These are phyloP conservation scores for Mesorhabditis spiculigera DNA, from an alignment of 2,888 invertebrate species.

Conservation along the genomic window DNA sequence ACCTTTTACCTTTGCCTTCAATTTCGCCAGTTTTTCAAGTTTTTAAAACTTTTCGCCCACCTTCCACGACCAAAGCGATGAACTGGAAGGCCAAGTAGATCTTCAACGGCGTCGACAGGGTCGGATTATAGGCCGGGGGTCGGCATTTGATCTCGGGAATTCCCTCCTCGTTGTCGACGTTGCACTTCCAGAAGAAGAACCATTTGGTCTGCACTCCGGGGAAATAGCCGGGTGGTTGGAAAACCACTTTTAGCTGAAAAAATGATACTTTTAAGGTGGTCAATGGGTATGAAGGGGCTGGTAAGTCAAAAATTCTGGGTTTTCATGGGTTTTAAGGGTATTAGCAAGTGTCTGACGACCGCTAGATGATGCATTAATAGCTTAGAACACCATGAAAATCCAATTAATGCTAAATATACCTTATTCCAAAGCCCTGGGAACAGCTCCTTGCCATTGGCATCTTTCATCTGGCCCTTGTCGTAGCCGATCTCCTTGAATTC, in stretches of 20 bases:
- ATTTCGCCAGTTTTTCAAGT: too few species aligned
- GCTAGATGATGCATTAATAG: too few species aligned
- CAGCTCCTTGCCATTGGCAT: conserved; percentile 59
- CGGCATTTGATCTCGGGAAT: conserved; percentile 67
- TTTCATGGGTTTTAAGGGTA: too few species aligned
- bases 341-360: too few species aligned
- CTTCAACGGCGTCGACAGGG: conserved; percentile 40
- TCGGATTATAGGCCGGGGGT: conserved; percentile 29
- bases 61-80: conserved; percentile 26
- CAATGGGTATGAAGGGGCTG: not conserved
- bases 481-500: conserved; percentile 70
- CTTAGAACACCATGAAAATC: too few species aligned
- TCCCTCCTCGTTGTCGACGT: conserved; percentile 74
- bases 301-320: too few species aligned
- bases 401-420: conserved; percentile 8
- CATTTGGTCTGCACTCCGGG: conserved; percentile 66
- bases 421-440: conserved; percentile 62
- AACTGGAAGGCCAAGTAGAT: conserved; percentile 45
- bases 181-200: conserved; percentile 62
- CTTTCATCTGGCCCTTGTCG: conserved; percentile 67
- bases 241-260: conserved; percentile 67
- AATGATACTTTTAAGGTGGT: not conserved
- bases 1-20: too few species aligned
- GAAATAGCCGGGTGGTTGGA: conserved; percentile 83
- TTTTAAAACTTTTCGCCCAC: conserved; percentile 18